Evolutionary conservation across 2,797 vertebrate genomes (phyloP).

Genomic region (Trichosurus vulpecula): DNA sequence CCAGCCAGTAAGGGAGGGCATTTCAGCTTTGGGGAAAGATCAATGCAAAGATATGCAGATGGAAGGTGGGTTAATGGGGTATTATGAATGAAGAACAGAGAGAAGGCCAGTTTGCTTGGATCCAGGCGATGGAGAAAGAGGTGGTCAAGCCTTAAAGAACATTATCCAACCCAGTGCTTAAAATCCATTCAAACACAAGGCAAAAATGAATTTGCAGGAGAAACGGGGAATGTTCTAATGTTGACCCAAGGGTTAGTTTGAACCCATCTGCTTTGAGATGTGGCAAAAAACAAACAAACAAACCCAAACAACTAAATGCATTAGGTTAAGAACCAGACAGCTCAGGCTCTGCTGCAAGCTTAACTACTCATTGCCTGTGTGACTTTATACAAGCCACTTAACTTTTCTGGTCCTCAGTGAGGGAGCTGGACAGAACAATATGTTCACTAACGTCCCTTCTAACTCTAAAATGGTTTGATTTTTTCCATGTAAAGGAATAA

Average conservation of each 20-base stretch:
- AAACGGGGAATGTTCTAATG: not conserved
- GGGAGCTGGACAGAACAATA: not conserved
- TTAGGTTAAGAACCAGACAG: not conserved
- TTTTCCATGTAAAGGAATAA: not conserved
- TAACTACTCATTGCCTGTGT: not conserved
- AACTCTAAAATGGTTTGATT: not conserved
- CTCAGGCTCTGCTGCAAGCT: not conserved
- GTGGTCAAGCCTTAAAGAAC: not conserved
- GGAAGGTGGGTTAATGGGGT: not conserved
- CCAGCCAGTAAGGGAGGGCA: not conserved
- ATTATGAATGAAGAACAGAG: not conserved
- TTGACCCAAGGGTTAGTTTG: not conserved
- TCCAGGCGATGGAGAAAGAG: not conserved
- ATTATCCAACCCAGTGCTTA: not conserved
- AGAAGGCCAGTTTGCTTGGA: not conserved
- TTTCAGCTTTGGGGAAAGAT: not conserved
- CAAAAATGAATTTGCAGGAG: not conserved
- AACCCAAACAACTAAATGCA: not conserved
- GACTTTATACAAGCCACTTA: not conserved
- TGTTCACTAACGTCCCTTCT: not conserved
- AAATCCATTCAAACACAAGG: not conserved
- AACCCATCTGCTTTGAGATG: not conserved
- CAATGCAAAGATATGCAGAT: not conserved
- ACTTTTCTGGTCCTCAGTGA: not conserved
- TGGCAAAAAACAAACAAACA: not conserved